Evolutionary conservation across 2,113 vertebrate genomes (phyloP).

Genomic region (Felis chaus): DNA sequence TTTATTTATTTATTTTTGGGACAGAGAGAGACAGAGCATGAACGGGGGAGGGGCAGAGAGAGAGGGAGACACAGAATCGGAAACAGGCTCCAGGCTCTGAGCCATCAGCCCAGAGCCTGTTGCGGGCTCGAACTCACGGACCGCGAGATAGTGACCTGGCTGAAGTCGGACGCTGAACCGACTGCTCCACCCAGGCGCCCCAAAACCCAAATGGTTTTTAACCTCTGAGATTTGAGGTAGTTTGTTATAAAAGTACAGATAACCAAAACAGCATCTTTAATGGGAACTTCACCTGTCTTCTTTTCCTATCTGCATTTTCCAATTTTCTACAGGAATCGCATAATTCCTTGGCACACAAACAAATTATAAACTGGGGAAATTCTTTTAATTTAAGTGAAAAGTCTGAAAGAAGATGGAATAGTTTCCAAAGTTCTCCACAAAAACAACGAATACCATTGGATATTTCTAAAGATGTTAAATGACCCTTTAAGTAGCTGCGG

Average conservation of each 20-base stretch:
- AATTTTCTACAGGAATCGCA: not conserved
- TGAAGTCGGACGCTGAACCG: too few relatives aligned
- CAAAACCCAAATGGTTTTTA: slow-evolving; percentile 9
- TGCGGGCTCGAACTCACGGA: too few relatives aligned
- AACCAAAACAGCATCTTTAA: not conserved
- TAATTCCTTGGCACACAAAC: not conserved
- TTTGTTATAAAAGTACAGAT: not conserved
- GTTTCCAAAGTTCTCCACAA: not conserved
- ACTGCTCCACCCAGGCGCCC: too few relatives aligned
- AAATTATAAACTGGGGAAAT: not conserved
- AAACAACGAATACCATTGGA: not conserved
- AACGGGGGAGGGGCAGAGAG: too few relatives aligned
- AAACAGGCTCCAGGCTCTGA: too few relatives aligned
- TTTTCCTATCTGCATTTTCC: not conserved
- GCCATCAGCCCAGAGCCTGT: too few relatives aligned
- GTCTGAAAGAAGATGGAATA: not conserved
- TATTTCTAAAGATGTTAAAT: not conserved
- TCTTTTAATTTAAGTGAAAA: slow-evolving; percentile 33
- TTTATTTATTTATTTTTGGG: too few relatives aligned
- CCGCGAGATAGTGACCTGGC: too few relatives aligned
- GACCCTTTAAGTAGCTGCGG: not conserved
- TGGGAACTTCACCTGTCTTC: not conserved
- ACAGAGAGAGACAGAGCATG: too few relatives aligned
- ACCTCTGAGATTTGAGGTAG: not conserved
- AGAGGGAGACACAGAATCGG: too few relatives aligned